These are phyloP conservation scores for Protodeltote pygarga DNA, from an alignment of 2,888 invertebrate genomes.

Conservation along the genomic window DNA sequence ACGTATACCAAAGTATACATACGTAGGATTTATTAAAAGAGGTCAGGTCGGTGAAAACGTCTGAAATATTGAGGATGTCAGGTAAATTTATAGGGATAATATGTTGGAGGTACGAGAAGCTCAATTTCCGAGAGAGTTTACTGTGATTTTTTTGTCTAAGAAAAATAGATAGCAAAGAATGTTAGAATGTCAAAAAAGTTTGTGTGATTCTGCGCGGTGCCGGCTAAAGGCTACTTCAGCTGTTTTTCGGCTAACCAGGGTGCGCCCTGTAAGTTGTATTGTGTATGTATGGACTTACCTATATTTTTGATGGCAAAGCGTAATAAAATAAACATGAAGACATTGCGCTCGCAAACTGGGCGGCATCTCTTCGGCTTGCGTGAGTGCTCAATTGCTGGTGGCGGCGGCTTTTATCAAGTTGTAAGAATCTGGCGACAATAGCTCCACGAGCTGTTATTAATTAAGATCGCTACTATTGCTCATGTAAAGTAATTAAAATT, in stretches of 20 bases:
- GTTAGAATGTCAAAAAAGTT: slow-evolving; percentile 54
- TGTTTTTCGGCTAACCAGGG: slow-evolving; percentile 18
- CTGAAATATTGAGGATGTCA: slow-evolving; percentile 84
- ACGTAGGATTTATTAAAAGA: slow-evolving; percentile 82
- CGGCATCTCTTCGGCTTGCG: too few relatives aligned
- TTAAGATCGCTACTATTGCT: too few relatives aligned
- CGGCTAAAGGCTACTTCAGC: slow-evolving; percentile 30
- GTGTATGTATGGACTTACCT: slow-evolving; percentile 9
- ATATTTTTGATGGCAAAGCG: too few relatives aligned
- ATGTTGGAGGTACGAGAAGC: slow-evolving; percentile 76
- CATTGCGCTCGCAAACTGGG: too few relatives aligned
- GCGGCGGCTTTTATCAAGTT: too few relatives aligned
- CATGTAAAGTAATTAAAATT: too few relatives aligned
- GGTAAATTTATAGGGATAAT: slow-evolving; percentile 85
- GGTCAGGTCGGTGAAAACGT: slow-evolving; percentile 79
- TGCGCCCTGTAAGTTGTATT: slow-evolving; percentile 7
- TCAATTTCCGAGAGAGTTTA: slow-evolving; percentile 75
- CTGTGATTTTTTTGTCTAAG: slow-evolving; percentile 75
- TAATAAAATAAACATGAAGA: too few relatives aligned
- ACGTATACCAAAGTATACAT: slow-evolving; percentile 54
- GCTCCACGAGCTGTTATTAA: too few relatives aligned
- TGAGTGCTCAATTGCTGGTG: too few relatives aligned
- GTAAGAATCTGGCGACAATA: too few relatives aligned
- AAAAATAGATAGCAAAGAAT: slow-evolving; percentile 63
- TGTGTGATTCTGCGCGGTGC: slow-evolving; percentile 40